Evolutionary conservation across 2,113 vertebrate species (phyloP), one percentile per base, ranked within the genome.

Genomic region (Vireo altiloquus): DNA sequence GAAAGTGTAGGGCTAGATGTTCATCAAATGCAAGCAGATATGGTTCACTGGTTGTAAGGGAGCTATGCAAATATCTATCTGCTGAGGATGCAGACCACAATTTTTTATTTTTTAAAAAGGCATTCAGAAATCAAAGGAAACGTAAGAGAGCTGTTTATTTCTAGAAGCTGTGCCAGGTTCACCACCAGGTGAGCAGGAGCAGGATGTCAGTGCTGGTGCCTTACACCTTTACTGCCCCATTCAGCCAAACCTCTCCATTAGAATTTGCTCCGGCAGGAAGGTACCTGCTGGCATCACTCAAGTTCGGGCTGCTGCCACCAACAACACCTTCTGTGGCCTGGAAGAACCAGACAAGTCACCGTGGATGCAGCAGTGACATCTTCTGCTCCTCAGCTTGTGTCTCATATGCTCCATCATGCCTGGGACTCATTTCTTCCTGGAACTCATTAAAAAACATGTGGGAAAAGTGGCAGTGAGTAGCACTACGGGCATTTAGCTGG

Each of bases 331-430:
- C 16, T 56, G 54, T 72, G 37, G 21, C 74, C 19, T 66, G 47
- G 46, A 68, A 81, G 59, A 59, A 37, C 8, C 0, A 2, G 13
- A 10, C 2, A 19, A 66, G 30, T 54, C 63, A 27, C 65, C 0
- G 0, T 52, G 60, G n/a, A 57, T 44, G 35, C 1, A 9, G 21
- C 0, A 0, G n/a, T 61, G 57, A 25, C 52, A 71, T 27, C 0
- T 69, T 19, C 57, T 61, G 42, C 42, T 68, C 27, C 30, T 69
- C 2, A 2, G 4, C 35, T 40, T 44, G 28, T 33, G 33, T 70
- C 42, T 78, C 23, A 24, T 1, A 0, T 6, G 6, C 22, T 75
- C 19, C 7, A 0, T 78, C 24, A 23, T 78, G 40, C 7, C 53
- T 56, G 44, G 47, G 42, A 53, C 22, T 77, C 7, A 4, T 17